Base-by-base conservation (phyloP, 23 tunicate genomes). In the Corella eumyota region DNA sequence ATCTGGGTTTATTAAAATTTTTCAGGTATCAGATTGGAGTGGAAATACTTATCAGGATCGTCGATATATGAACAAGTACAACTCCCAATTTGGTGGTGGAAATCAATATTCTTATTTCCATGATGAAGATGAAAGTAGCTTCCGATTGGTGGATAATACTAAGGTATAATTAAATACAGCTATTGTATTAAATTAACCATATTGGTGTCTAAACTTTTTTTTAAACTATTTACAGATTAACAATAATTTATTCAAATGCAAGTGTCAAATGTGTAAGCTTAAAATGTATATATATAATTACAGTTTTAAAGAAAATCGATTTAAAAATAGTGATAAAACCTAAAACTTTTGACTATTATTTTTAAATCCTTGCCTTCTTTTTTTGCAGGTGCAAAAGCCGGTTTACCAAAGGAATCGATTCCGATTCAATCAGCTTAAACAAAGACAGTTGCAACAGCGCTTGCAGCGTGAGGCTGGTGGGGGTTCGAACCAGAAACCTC, bases 21-120 rank as follows among this genome's bases (percentile, higher is more conserved):
- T 13, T 1, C 27, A 92, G 95, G 99, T 93, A 19, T 80, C 99
- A 61, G 99, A 93, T 68, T 93, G 99, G 99, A 93, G 84, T 73
- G 95, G 95, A 0, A 80, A 77, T 37, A 93, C 99, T 20, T 93
- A 93, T 58, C 77, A 74, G n/a, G 99, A 93, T 62, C 95, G 95
- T 5, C 68, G 79, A 20, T 78, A 67, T 36, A 80, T 65, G 71
- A 84, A 84, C 49, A 93, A 93, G 48, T 93, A 93, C 67, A 61
- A 67, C 61, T 78, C 95, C 1, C 90, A 77, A 54, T 93, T 73
- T 48, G 99, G 95, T 26, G 55, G 80, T 54, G 96, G 91, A 19
- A 92, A 66, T 56, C 77, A 83, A 50, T 93, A 93, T 67, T 78
- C 99, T 29, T 93, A 93, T 70, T 87, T 60, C 58, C 95, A 93